Evolutionary conservation across 2,797 vertebrate species (phyloP).

Genomic region (Coluber constrictor): DNA sequence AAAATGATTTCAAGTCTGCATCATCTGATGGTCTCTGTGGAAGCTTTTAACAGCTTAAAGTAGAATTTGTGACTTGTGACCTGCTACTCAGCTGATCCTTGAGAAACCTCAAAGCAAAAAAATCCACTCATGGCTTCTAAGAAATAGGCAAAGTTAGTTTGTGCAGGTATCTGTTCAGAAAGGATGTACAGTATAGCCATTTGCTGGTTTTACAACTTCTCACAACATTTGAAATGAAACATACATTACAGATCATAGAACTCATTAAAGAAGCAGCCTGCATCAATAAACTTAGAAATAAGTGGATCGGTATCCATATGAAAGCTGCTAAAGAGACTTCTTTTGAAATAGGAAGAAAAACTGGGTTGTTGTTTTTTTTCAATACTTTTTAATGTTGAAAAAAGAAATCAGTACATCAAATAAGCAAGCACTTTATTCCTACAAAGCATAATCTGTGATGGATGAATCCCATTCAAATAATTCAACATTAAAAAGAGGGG

Average conservation of each 20-base stretch:
- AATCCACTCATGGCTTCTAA: background rate
- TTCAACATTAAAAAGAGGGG: background rate
- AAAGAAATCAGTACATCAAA: slow-evolving; percentile 39
- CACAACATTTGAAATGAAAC: background rate
- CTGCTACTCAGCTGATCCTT: no score
- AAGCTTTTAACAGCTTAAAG: background rate
- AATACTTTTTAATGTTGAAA: slow-evolving; percentile 33
- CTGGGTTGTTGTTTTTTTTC: slow-evolving; percentile 27
- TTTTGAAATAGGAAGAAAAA: background rate
- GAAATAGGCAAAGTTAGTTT: background rate
- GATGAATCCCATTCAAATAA: background rate
- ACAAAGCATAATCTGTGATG: background rate
- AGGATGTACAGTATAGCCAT: background rate
- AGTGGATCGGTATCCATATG: no score
- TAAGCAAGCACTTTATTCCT: slow-evolving; percentile 40
- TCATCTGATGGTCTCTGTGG: background rate
- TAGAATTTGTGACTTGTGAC: background rate
- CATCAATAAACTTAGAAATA: background rate
- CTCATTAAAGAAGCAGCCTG: background rate
- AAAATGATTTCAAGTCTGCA: background rate
- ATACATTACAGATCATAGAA: background rate
- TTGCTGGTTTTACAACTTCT: background rate
- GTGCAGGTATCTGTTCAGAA: background rate
- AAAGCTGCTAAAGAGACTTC: background rate
- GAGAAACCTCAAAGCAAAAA: background rate